phyloP scores from a whole-genome alignment of 2,888 invertebrate species.

The Ennomos erosarius region DNA sequence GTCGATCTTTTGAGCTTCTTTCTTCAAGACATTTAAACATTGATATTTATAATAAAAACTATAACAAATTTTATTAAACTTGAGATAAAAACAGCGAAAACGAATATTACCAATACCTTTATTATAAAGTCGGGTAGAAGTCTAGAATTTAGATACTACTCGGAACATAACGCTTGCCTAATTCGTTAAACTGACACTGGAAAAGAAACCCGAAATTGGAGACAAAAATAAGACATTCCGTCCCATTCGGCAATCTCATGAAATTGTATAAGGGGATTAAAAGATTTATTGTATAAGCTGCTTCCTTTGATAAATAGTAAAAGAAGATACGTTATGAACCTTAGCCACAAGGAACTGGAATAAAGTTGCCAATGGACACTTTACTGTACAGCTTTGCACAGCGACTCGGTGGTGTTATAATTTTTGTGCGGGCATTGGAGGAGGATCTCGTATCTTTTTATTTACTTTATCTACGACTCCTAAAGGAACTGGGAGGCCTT shows the following conservation, averaged over 20 bases:
- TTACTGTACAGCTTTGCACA: neutral
- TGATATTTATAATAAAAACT: too few species aligned
- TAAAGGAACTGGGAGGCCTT: slow-evolving; percentile 56
- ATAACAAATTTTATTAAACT: too few species aligned
- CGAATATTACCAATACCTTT: too few species aligned
- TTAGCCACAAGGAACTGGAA: neutral
- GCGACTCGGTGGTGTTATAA: too few species aligned
- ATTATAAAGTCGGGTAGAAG: too few species aligned
- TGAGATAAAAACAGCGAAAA: too few species aligned
- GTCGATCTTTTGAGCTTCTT: neutral
- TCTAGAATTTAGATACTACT: too few species aligned
- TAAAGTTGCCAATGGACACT: neutral
- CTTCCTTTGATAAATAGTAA: slow-evolving; percentile 40
- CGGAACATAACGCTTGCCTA: slow-evolving; percentile 3
- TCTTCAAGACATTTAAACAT: too few species aligned
- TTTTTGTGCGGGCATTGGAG: neutral
- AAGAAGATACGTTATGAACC: slow-evolving; percentile 11
- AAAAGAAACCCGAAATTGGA: slow-evolving; percentile 6
- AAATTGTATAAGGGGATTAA: slow-evolving; percentile 82
- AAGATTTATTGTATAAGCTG: slow-evolving; percentile 80
- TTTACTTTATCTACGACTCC: neutral
- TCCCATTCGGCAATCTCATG: slow-evolving; percentile 66
- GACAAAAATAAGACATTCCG: slow-evolving; percentile 15
- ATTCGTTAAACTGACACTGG: slow-evolving; percentile 5
- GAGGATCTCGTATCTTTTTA: neutral